These are phyloP conservation scores for Volucella inanis DNA, from an alignment of 2,888 invertebrate genomes.

Conservation along the genomic window DNA sequence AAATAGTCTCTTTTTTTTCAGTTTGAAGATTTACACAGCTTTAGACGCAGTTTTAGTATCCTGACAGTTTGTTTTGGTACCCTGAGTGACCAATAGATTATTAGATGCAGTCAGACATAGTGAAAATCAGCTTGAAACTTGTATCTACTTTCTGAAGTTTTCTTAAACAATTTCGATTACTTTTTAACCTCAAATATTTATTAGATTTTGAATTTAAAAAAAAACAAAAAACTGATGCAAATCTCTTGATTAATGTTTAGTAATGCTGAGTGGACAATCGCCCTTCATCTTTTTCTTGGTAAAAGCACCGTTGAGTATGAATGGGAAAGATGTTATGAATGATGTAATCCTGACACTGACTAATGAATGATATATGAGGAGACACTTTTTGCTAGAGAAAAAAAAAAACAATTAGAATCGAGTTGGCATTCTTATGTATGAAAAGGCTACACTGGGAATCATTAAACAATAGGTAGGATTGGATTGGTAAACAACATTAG, in stretches of 20 bases:
- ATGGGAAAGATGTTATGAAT: slow-evolving; percentile 50
- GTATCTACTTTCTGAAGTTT: too few relatives aligned
- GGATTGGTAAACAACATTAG: too few relatives aligned
- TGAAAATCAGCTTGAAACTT: too few relatives aligned
- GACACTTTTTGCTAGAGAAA: slow-evolving; percentile 27
- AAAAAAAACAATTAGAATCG: background rate
- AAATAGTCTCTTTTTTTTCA: too few relatives aligned
- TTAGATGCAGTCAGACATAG: too few relatives aligned
- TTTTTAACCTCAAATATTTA: too few relatives aligned
- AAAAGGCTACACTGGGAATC: background rate
- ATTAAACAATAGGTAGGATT: too few relatives aligned
- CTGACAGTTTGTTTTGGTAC: too few relatives aligned
- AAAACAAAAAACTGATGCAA: slow-evolving; percentile 13
- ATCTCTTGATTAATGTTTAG: background rate
- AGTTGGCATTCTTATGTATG: background rate
- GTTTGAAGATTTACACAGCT: too few relatives aligned
- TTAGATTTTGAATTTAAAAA: background rate
- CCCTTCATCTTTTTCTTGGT: slow-evolving; percentile 36
- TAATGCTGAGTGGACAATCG: slow-evolving; percentile 4
- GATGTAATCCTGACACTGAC: slow-evolving; percentile 51
- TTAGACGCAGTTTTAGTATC: too few relatives aligned
- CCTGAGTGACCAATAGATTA: too few relatives aligned
- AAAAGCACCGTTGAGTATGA: slow-evolving; percentile 37
- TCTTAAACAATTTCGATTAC: too few relatives aligned
- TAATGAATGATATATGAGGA: slow-evolving; percentile 46